These are phyloP conservation scores for Erithacus rubecula DNA, from an alignment of 2,797 vertebrate genomes.

Conservation along the genomic window DNA sequence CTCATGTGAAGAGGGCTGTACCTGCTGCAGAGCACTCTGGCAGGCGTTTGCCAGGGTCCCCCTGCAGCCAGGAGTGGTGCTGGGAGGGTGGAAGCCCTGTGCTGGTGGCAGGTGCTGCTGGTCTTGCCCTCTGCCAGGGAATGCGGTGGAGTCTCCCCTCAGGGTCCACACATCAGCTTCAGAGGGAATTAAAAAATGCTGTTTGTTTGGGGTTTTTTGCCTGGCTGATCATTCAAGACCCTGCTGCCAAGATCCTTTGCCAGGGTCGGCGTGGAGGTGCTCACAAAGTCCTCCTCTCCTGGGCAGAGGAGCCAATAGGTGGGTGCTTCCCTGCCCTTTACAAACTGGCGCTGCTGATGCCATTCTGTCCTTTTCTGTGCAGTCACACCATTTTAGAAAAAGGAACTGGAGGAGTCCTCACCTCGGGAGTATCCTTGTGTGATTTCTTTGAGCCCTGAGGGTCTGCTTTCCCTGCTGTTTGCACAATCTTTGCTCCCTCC, in stretches of 20 bases:
- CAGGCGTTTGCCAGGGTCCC: neutral
- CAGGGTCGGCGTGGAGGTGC: neutral
- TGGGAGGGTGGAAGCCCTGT: neutral
- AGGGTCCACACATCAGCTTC: neutral
- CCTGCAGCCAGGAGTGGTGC: neutral
- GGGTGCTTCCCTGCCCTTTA: neutral
- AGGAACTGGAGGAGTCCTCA: neutral
- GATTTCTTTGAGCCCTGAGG: neutral
- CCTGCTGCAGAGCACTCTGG: neutral
- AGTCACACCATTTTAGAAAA: neutral
- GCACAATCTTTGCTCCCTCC: neutral
- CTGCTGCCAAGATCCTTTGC: neutral
- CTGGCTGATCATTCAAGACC: neutral
- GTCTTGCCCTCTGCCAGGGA: slow-evolving; percentile 14
- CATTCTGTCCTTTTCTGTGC: neutral
- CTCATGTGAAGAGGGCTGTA: neutral
- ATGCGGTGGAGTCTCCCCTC: neutral
- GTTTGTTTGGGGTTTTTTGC: neutral
- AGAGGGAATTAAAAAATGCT: slow-evolving; percentile 16
- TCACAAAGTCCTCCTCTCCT: neutral
- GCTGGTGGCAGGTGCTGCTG: neutral
- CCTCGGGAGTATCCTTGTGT: neutral
- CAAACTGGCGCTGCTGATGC: neutral
- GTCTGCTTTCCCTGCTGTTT: neutral
- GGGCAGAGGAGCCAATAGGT: neutral